Conservation (phyloP, 2,888 invertebrate genomes). For the Pteria penguin region DNA sequence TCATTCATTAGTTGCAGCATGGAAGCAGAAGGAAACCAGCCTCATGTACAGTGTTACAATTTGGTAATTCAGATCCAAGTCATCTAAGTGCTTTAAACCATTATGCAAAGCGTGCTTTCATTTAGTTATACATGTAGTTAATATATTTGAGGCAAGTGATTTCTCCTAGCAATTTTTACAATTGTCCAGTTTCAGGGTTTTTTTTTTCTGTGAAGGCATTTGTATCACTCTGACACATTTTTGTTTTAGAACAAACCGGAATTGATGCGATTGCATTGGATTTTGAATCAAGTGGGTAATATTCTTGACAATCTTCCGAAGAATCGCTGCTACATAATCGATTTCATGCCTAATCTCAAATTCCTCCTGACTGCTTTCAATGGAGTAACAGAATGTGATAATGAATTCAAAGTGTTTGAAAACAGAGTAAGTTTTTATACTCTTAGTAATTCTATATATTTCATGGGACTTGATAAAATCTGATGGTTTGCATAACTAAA, state of each 20-base stretch:
- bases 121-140: too few relatives aligned
- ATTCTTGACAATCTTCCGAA: constrained; percentile 54
- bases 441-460: neutral
- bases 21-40: too few relatives aligned
- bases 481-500: neutral
- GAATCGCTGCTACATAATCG: constrained; percentile 66
- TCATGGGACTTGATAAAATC: neutral
- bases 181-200: too few relatives aligned
- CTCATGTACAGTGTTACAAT: too few relatives aligned
- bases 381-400: constrained; percentile 67
- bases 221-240: too few relatives aligned
- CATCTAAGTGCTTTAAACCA: too few relatives aligned
- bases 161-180: too few relatives aligned
- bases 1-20: too few relatives aligned
- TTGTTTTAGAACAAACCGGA: constrained; percentile 68
- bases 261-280: constrained; percentile 67
- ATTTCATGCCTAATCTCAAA: constrained; percentile 77
- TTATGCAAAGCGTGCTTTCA: too few relatives aligned
- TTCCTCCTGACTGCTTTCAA: constrained; percentile 67
- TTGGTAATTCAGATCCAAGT: too few relatives aligned
- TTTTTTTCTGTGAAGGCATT: too few relatives aligned
- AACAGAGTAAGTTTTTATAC: constrained; percentile 61
- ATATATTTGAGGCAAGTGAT: too few relatives aligned
- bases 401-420: constrained; percentile 73
- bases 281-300: constrained; percentile 64